Base-by-base conservation (phyloP, 2,888 invertebrate genomes). In the Cantharis rufa region DNA sequence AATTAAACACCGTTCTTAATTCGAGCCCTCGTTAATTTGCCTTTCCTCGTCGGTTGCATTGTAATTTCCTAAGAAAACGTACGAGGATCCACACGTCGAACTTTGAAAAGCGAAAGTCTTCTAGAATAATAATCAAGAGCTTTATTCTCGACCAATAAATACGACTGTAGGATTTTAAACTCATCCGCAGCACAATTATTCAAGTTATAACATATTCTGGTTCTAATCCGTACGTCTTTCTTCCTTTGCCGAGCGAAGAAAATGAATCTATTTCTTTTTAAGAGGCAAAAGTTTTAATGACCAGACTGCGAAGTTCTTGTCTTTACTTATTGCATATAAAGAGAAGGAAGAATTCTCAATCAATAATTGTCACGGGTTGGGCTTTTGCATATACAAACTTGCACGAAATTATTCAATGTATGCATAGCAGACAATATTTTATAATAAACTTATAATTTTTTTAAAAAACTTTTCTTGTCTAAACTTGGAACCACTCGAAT, bases 281-380 rank as follows among this genome's bases (percentile, higher is more conserved):
- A 84, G 84, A 86, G 85, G 87, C 86, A 86, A 87, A 88, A 87
- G 85, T 88, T 88, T 88, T 88, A 88, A 88, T 88, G 87, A 88
- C 87, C 86, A 85, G 82, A 81, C 84, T 82, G 82, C 82, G 80
- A 81, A 80, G 83, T 84, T 83, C 84, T 84, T 86, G 86, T 86
- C 86, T 86, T 86, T 86, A 83, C 86, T 86, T 85, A 85, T 86
- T 87, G 86, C 86, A 86, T 86, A 86, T 85, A 86, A 86, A 86
- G 84, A 83, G 85, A 86, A 86, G 91, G 91, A 91, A 91, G 91
- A 91, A 91, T 91, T 91, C 91, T 91, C 91, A 91, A 91, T 91
- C 91, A 91, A 91, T 91, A 91, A 91, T 91, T 91, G 91, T 91
- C 91, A 91, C 91, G 91, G 91, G 84, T 82, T 83, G 83, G 84